Conservation (phyloP, 37 sponge, comb jelly and placozoan genomes). For the Diacarnus erythraeanus region DNA sequence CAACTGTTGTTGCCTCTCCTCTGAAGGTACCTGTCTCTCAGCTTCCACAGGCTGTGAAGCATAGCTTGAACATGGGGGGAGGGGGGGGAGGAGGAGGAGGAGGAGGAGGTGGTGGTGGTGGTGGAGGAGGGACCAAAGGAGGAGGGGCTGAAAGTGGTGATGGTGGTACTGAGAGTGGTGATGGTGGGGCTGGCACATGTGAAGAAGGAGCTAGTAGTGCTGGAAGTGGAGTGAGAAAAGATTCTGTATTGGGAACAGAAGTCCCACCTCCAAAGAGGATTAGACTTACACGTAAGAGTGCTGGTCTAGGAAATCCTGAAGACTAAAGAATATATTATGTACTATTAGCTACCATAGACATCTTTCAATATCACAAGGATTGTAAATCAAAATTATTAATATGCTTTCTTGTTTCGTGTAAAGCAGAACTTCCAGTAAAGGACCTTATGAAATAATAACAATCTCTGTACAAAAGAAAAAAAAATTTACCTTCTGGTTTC, state of each 20-base stretch:
- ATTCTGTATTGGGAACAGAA: not conserved
- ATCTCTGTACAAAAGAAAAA: no score
- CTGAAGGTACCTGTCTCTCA: constrained; percentile 28
- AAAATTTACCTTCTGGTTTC: no score
- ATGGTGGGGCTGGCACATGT: not conserved
- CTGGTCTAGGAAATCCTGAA: not conserved
- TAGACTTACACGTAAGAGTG: constrained; percentile 25
- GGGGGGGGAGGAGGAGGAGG: constrained; percentile 5
- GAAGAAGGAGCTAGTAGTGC: not conserved
- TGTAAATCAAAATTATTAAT: no score
- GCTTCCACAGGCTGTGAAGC: not conserved
- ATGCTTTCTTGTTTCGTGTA: no score
- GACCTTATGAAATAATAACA: no score
- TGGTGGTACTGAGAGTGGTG: no score
- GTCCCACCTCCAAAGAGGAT: constrained; percentile 16
- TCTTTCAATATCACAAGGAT: no score
- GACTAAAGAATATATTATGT: no score
- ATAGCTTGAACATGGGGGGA: constrained; percentile 4
- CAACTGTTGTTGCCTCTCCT: constrained; percentile 54
- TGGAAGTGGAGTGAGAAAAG: not conserved
- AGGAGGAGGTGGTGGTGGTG: not conserved
- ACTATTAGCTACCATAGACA: no score
- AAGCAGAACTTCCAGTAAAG: no score
- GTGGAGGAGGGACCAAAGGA: not conserved
- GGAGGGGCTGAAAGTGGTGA: not conserved